phyloP scores from a whole-genome alignment of 2,888 invertebrate species.

The Petrophora chlorosata region DNA sequence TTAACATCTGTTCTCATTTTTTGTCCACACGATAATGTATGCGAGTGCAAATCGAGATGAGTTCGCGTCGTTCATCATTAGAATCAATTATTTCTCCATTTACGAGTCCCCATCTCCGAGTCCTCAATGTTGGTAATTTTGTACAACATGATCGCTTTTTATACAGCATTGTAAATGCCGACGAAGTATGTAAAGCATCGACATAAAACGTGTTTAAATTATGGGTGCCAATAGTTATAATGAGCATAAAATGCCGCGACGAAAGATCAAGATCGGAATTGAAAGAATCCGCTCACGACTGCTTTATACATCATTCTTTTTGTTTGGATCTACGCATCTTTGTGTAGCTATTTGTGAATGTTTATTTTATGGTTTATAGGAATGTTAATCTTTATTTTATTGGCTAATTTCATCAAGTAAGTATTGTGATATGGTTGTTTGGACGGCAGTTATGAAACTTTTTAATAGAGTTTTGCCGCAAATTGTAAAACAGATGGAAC shows the following conservation, averaged over 20 bases:
- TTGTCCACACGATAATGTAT: constrained; percentile 34
- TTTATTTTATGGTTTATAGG: constrained; percentile 28
- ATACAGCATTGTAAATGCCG: constrained; percentile 17
- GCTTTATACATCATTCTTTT: no score
- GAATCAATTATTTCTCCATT: constrained; percentile 43
- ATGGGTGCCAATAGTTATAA: constrained; percentile 25
- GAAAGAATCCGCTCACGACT: constrained; percentile 27
- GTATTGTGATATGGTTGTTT: constrained; percentile 12
- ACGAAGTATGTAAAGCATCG: constrained; percentile 16
- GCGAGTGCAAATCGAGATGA: constrained; percentile 34
- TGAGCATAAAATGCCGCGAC: constrained; percentile 23
- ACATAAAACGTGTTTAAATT: constrained; percentile 27
- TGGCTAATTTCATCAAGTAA: constrained; percentile 15
- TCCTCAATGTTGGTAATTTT: constrained; percentile 31
- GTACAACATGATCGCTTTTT: constrained; percentile 33
- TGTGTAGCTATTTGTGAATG: constrained; percentile 23
- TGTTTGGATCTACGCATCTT: constrained; percentile 19
- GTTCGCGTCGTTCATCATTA: constrained; percentile 31
- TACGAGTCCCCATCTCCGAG: constrained; percentile 26
- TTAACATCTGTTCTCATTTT: constrained; percentile 36
- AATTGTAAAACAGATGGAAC: no score
- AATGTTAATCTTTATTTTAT: constrained; percentile 32
- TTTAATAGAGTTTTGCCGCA: no score
- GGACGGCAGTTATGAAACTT: constrained; percentile 20
- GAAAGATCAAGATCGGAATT: constrained; percentile 28